Evolutionary conservation across 2,888 invertebrate species (phyloP).

Genomic region (Tachina lurida): DNA sequence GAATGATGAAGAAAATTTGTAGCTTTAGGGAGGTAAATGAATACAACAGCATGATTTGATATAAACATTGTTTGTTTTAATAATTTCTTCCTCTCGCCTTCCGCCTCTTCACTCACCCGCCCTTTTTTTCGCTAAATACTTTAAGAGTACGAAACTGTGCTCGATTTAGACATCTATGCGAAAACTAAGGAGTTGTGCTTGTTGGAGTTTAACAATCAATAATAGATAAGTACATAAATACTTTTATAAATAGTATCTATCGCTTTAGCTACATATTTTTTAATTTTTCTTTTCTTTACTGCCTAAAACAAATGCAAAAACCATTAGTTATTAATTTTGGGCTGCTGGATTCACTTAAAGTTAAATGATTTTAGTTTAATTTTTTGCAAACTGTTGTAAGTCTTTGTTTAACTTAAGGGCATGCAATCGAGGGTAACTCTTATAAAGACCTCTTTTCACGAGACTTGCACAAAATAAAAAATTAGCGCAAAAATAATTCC

Average conservation of each 20-base stretch:
- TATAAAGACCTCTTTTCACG: neutral
- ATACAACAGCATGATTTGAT: constrained; percentile 64
- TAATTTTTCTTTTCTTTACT: neutral
- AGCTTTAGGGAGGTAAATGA: constrained; percentile 69
- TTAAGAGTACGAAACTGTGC: constrained; percentile 15
- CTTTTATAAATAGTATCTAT: neutral
- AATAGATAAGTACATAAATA: neutral
- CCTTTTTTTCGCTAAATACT: constrained; percentile 8
- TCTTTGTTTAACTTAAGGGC: constrained; percentile 46
- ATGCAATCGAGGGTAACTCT: neutral
- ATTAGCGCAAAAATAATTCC: no score
- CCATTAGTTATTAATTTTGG: constrained; percentile 47
- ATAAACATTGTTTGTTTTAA: constrained; percentile 70
- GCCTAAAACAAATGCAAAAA: constrained; percentile 38
- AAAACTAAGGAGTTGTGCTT: constrained; percentile 16
- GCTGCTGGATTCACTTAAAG: constrained; percentile 43
- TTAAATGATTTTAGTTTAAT: constrained; percentile 59
- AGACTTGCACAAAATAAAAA: neutral
- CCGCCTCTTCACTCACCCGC: neutral
- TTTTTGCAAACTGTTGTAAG: constrained; percentile 19
- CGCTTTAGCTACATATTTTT: neutral
- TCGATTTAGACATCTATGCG: constrained; percentile 39
- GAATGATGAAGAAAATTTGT: constrained; percentile 67
- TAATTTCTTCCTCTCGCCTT: constrained; percentile 41
- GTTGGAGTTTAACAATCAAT: constrained; percentile 27